Percentiles rank a stretch among this genome's conserved stretches.
Evolutionary conservation across 35 echinoderm and acorn worm genomes (phyloP).

Genomic region (Nesometra sesokonis): DNA sequence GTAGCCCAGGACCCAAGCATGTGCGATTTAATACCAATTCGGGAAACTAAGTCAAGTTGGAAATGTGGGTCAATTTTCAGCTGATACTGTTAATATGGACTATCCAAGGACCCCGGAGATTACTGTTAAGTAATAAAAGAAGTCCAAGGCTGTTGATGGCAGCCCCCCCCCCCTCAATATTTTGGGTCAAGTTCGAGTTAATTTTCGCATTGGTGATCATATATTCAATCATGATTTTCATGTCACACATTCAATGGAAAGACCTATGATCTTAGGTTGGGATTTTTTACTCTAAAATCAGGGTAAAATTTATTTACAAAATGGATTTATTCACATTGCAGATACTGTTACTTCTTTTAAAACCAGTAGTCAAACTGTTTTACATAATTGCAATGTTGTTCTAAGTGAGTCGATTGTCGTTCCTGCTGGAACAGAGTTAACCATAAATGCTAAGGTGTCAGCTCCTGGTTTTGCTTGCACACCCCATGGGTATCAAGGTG

Average conservation of each 20-base stretch:
- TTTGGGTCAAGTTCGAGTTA: not conserved
- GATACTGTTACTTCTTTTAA: not conserved
- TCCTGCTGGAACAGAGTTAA: not conserved
- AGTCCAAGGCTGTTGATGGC: not conserved
- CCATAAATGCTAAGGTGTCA: slow-evolving; percentile 1
- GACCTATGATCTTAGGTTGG: slow-evolving; percentile 14
- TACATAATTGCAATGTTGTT: slow-evolving; percentile 10
- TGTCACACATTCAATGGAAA: slow-evolving; percentile 3
- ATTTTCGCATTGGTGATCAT: not conserved
- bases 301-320: not conserved
- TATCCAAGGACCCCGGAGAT: too few species aligned
- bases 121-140: too few species aligned
- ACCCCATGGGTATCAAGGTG: not conserved
- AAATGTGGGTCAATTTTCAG: too few species aligned
- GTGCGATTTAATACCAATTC: too few species aligned
- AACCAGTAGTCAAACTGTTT: not conserved
- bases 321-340: slow-evolving; percentile 1
- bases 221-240: slow-evolving; percentile 1
- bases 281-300: not conserved
- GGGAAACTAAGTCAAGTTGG: too few species aligned
- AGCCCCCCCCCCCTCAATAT: not conserved
- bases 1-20: too few species aligned
- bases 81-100: too few species aligned
- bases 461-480: not conserved
- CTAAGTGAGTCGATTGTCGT: not conserved